phyloP scores from a whole-genome alignment of 2,888 invertebrate species.

The Drosophila suboccidentalis region DNA sequence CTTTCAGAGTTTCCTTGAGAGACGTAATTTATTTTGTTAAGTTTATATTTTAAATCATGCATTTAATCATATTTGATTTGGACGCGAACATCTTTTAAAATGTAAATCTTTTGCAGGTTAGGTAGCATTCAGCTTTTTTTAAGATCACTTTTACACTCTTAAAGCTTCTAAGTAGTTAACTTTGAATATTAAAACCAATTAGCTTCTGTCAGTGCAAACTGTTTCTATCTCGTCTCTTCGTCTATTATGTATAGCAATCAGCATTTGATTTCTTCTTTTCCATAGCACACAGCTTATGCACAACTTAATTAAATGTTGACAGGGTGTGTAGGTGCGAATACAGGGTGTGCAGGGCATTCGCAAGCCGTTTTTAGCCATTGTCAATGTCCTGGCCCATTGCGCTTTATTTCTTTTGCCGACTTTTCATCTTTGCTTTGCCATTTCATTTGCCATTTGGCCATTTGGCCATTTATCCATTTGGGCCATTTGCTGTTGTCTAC shows the following conservation, averaged over 20 bases:
- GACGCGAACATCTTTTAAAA: too few relatives aligned
- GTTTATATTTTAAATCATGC: too few relatives aligned
- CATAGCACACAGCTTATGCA: background rate
- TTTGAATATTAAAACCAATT: background rate
- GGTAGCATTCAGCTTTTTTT: background rate
- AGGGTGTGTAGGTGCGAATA: background rate
- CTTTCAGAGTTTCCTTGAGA: too few relatives aligned
- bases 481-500: conserved; percentile 50
- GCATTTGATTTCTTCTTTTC: background rate
- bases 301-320: background rate
- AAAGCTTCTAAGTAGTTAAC: background rate
- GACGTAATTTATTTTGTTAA: too few relatives aligned
- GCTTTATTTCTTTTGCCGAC: conserved; percentile 47
- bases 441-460: conserved; percentile 66
- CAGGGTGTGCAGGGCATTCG: conserved; percentile 27
- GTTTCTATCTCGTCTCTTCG: background rate
- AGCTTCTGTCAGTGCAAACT: background rate
- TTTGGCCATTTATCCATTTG: conserved; percentile 37
- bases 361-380: conserved; percentile 6
- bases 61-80: too few relatives aligned
- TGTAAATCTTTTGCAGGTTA: background rate
- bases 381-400: conserved; percentile 35
- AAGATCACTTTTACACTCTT: background rate
- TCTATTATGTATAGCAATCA: background rate
- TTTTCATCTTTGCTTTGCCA: conserved; percentile 71